Percentiles rank a stretch among this genome's conserved stretches.
Evolutionary conservation across 1,140 invertebrate species (phyloP).

Genomic region (Scaptomyza graminum): DNA sequence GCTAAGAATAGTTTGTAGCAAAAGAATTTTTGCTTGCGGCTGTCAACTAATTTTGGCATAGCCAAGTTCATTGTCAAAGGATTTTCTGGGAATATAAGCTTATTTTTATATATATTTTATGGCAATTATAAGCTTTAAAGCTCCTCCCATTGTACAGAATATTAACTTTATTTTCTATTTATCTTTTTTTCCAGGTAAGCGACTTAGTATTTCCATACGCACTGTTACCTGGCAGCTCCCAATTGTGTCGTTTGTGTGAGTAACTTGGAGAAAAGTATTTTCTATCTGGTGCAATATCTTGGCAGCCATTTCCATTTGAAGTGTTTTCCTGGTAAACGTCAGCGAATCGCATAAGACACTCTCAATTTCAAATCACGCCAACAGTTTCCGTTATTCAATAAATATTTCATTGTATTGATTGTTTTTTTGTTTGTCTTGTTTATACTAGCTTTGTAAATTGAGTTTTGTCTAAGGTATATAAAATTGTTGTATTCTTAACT

Average conservation of each 20-base stretch:
- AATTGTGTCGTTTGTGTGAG: neutral
- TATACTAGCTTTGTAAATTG: too few relatives aligned
- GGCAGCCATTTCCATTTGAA: constrained; percentile 12
- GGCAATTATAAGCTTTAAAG: neutral
- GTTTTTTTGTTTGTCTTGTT: constrained; percentile 33
- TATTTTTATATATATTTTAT: neutral
- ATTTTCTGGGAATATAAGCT: neutral
- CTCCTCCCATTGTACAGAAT: neutral
- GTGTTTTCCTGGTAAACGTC: constrained; percentile 18
- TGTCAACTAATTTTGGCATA: neutral
- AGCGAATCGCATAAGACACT: constrained; percentile 1
- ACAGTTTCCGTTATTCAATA: constrained; percentile 77
- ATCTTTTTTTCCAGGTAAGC: constrained; percentile 55
- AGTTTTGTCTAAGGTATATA: too few relatives aligned
- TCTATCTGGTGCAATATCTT: neutral
- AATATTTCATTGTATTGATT: constrained; percentile 69
- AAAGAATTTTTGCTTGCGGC: neutral
- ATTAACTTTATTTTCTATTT: constrained; percentile 1
- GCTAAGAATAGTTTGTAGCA: neutral
- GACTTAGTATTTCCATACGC: constrained; percentile 10
- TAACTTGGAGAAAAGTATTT: constrained; percentile 11
- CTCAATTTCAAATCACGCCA: constrained; percentile 63
- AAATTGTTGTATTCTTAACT: too few relatives aligned
- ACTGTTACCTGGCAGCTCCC: neutral
- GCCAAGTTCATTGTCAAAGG: neutral